Evolutionary conservation across 1,140 invertebrate genomes (phyloP).

Genomic region (Xylocopa sonorina): DNA sequence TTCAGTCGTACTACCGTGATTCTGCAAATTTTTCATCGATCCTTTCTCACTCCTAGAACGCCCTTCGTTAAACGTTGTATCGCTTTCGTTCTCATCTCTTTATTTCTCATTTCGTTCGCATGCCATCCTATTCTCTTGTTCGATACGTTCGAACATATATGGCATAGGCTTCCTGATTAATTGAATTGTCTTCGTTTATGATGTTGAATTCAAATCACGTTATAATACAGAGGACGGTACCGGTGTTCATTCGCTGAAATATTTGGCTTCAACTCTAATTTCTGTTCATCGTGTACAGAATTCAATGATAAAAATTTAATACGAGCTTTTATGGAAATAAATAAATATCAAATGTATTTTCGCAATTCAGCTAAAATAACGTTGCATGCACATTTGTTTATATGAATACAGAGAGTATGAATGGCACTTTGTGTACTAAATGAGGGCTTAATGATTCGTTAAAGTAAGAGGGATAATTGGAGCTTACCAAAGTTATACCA

Average conservation of each 20-base stretch:
- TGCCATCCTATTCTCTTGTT: not conserved
- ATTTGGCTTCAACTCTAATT: not conserved
- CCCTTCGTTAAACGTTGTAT: too few species aligned
- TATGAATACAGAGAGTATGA: too few species aligned
- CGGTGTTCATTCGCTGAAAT: too few species aligned
- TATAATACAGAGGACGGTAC: too few species aligned
- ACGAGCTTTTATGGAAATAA: too few species aligned
- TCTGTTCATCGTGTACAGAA: too few species aligned
- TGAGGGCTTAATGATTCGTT: not conserved
- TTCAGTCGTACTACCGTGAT: not conserved
- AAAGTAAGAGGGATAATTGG: not conserved
- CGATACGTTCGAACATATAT: slow-evolving; percentile 8
- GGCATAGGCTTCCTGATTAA: slow-evolving; percentile 42
- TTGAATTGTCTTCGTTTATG: slow-evolving; percentile 39
- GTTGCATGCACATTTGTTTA: too few species aligned
- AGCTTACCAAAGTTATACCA: not conserved
- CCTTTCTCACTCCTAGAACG: too few species aligned
- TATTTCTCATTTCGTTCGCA: not conserved
- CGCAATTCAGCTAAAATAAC: too few species aligned
- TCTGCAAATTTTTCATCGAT: not conserved
- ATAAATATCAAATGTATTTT: too few species aligned
- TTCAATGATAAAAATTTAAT: too few species aligned
- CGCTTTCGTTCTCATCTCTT: not conserved
- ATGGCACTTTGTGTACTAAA: not conserved
- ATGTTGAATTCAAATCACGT: too few species aligned